Percentiles rank a stretch among this genome's conserved stretches.
Evolutionary conservation across 1,140 invertebrate species (phyloP).

Genomic region (Ganaspis sp.): DNA sequence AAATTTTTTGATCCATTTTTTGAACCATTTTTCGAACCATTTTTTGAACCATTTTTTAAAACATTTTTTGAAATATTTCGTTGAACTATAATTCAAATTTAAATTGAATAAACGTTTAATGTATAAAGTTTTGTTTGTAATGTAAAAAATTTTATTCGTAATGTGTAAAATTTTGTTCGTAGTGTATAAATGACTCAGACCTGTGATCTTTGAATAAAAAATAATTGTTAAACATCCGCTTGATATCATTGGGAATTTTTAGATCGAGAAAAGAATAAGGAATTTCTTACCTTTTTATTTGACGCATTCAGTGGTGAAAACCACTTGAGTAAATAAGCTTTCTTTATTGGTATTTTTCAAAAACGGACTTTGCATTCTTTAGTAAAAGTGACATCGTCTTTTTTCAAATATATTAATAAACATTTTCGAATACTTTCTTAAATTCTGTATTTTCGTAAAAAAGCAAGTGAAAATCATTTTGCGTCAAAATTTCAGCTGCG

Average conservation of each 20-base stretch:
- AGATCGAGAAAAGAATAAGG: not conserved
- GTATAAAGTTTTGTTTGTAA: too few relatives aligned
- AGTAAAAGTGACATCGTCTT: not conserved
- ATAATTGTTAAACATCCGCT: not conserved
- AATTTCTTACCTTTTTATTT: not conserved
- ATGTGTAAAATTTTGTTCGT: too few relatives aligned
- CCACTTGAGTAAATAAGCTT: constrained; percentile 5
- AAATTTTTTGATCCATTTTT: too few relatives aligned
- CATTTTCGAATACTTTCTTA: not conserved
- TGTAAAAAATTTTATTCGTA: too few relatives aligned
- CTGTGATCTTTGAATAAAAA: not conserved
- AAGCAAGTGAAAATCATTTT: not conserved
- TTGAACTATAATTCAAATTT: too few relatives aligned
- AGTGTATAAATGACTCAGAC: not conserved
- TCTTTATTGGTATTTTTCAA: not conserved
- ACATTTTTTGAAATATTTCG: too few relatives aligned
- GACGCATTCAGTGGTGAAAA: not conserved
- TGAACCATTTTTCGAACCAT: too few relatives aligned
- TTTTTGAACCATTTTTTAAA: too few relatives aligned
- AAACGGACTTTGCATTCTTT: not conserved
- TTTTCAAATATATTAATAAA: not conserved
- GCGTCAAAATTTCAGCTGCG: constrained; percentile 2
- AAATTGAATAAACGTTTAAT: not conserved
- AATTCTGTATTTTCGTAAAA: not conserved
- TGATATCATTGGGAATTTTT: not conserved